Evolutionary conservation across 2,797 vertebrate genomes (phyloP).

Genomic region (Tauraco hartlaubi): DNA sequence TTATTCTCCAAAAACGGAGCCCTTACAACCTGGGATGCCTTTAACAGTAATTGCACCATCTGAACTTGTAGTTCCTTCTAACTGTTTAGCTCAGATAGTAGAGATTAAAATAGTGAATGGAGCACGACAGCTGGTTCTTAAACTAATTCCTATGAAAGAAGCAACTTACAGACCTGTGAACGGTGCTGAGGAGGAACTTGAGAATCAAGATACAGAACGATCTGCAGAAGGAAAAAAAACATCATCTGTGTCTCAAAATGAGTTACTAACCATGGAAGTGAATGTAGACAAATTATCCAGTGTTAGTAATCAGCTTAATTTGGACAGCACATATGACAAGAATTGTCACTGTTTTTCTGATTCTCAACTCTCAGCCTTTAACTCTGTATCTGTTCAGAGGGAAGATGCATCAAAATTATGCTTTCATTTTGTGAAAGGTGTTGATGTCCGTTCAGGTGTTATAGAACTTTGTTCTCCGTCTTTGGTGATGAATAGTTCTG

Average conservation of each 20-base stretch:
- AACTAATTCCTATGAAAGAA: constrained; percentile 81
- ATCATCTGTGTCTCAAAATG: not conserved
- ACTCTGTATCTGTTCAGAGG: not conserved
- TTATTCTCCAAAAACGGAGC: constrained; percentile 84
- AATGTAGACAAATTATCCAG: constrained; percentile 40
- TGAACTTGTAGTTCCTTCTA: constrained; percentile 90
- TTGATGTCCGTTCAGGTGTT: constrained; percentile 12
- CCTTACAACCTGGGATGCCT: constrained; percentile 88
- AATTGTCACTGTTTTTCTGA: constrained; percentile 34
- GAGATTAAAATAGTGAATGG: constrained; percentile 93
- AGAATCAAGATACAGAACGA: not conserved
- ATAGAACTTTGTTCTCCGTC: constrained; percentile 50
- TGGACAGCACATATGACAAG: not conserved
- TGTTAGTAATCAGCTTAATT: not conserved
- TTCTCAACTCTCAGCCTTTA: constrained; percentile 41
- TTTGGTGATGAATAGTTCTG: constrained; percentile 22
- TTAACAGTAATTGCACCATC: constrained; percentile 92
- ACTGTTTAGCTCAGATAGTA: constrained; percentile 92
- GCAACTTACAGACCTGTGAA: not conserved
- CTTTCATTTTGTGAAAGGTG: constrained; percentile 43
- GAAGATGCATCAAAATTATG: constrained; percentile 37
- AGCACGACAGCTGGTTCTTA: constrained; percentile 90
- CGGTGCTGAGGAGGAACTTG: not conserved
- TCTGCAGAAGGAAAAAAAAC: not conserved
- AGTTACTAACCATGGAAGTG: constrained; percentile 18